Base-by-base conservation (phyloP, 37 sponge, comb jelly and placozoan species). In the Halisarca cf. caerulea region DNA sequence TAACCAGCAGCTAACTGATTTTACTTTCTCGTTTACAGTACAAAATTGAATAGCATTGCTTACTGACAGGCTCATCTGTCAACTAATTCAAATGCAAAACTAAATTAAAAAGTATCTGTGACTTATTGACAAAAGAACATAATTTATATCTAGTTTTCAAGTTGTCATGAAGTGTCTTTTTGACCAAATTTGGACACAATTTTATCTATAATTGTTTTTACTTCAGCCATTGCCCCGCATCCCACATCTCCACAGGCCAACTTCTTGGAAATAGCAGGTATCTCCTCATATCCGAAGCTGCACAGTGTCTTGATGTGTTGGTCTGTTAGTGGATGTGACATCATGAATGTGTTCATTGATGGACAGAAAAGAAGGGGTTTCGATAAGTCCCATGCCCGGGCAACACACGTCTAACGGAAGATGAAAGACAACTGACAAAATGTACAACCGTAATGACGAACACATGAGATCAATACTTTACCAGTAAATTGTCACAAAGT, bases 281-380 rank as follows among this genome's bases (percentile, higher is more conserved):
- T 87, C 40, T 90, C 80, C 3, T 61, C 62, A 64, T 96, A 98
- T 53, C 91, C 91, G 9, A 92, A 82, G 21, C 77, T 66, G 17
- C 30, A 14, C 5, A 95, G 86, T 9, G 41, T 36, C 0, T 18
- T 68, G 9, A 89, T 38, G 60, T 98, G 99, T 25, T 71, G 34
- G 24, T 78, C 25, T n/a, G 99, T 98, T 14, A 92, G 77, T 23
- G 96, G 96, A 60, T 98, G 96, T 6, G 82, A 24, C 96, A 96
- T 96, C 99, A 98, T 98, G 39, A 78, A 59, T 30, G 99, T 98
- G 75, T 98, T 98, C 99, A 98, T 98, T 24, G 99, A 94, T 5
- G 99, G 96, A 83, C 95, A 98, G 61, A 86, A 92, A 45, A 98
- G 44, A 25, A 98, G 85, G 1, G 99, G 99, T 21, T 84, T 78